A percentile compares a stretch with the other conserved stretches of the same genome.
Conservation (phyloP, 2,888 invertebrate species). For the Drosophila pseudotakahashii region DNA sequence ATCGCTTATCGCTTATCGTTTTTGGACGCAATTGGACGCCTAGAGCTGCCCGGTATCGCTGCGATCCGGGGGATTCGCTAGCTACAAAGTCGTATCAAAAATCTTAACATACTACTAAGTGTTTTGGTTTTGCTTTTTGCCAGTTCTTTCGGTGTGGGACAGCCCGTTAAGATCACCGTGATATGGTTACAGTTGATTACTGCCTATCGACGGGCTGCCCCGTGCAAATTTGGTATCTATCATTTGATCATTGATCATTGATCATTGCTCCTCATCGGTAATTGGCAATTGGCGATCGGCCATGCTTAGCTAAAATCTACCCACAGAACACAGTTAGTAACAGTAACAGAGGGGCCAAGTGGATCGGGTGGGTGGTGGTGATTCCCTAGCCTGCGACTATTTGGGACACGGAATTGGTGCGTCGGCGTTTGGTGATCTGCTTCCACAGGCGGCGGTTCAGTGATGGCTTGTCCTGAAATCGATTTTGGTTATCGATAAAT, state of each 20-base stretch:
- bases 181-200: conserved; percentile 9
- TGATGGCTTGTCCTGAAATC: conserved; percentile 89
- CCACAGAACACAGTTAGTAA: conserved; percentile 31
- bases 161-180: conserved; percentile 8
- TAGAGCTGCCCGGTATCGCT: conserved; percentile 38
- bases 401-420: conserved; percentile 85
- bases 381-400: conserved; percentile 81
- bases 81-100: conserved; percentile 74
- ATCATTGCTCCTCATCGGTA: neutral
- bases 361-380: neutral
- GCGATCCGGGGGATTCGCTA: conserved; percentile 57
- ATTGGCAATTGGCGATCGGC: neutral
- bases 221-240: conserved; percentile 18
- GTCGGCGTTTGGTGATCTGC: conserved; percentile 90
- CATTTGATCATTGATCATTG: neutral
- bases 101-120: conserved; percentile 52
- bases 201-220: conserved; percentile 12
- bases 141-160: conserved; percentile 8
- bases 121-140: conserved; percentile 5
- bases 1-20: conserved; percentile 12
- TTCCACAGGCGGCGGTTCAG: conserved; percentile 92
- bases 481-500: too few species aligned
- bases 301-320: conserved; percentile 43
- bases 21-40: conserved; percentile 63
- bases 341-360: conserved; percentile 17